These are phyloP conservation scores for Chymomyza procnemis DNA, from an alignment of 2,888 invertebrate species.

Conservation along the genomic window DNA sequence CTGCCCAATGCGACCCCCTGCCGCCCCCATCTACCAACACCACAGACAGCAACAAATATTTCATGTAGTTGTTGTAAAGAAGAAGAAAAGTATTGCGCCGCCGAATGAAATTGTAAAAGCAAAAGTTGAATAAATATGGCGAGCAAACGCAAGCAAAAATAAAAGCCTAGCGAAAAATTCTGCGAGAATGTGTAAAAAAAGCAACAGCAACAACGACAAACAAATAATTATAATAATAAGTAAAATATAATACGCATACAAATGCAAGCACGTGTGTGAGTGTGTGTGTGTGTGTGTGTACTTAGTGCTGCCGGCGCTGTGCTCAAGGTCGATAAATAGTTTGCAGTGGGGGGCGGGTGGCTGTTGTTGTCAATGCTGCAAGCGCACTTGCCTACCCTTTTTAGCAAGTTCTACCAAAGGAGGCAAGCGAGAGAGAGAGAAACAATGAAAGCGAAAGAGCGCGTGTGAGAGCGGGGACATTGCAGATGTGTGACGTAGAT, in stretches of 20 bases:
- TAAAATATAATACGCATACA: conserved; percentile 4
- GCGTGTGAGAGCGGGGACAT: no score
- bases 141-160: conserved; percentile 18
- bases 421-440: neutral
- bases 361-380: neutral
- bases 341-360: neutral
- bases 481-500: neutral
- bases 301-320: conserved; percentile 10
- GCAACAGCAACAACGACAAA: conserved; percentile 14
- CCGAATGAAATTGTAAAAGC: conserved; percentile 66
- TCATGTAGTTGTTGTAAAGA: conserved; percentile 41
- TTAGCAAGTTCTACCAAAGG: neutral
- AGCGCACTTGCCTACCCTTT: neutral
- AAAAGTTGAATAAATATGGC: conserved; percentile 62
- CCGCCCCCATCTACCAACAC: no score
- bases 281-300: conserved; percentile 1
- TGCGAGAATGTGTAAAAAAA: conserved; percentile 7
- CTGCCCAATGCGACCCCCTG: neutral
- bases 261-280: conserved; percentile 3
- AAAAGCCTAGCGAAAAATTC: neutral
- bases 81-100: conserved; percentile 70
- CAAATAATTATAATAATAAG: conserved; percentile 21
- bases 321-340: conserved; percentile 42
- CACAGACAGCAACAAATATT: neutral
- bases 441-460: no score